Evolutionary conservation across 2,888 invertebrate genomes (phyloP), one percentile per base, ranked within the genome.

Genomic region (Listrodromus nycthemerus): DNA sequence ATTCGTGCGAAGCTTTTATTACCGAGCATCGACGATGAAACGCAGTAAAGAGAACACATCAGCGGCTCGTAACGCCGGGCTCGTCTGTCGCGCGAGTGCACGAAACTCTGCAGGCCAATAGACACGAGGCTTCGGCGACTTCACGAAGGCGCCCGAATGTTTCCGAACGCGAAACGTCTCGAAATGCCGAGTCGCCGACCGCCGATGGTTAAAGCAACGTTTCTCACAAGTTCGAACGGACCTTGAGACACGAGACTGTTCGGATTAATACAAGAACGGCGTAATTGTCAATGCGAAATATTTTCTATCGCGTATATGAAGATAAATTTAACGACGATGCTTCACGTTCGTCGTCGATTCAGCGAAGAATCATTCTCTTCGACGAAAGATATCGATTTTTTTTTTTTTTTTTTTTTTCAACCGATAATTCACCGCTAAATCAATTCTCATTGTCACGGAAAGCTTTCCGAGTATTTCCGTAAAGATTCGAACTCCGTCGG

Each of bases 1-100:
- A 76, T 83, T 80, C 80, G 13, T 76, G 67, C 76, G 67, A 21
- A 63, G 65, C 61, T 83, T 45, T 83, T 79, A 80, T 76, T 83
- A 75, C 55, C 75, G 78, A 75, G 74, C 67, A 55, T 65, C 69
- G 58, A 76, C 71, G 66, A 83, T 83, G 75, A 80, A 80, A 66
- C 66, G 61, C 16, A 27, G 66, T 50, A 45, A 33, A 70, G 50
- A 55, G 37, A 66, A 45, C 16, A n/a, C 21, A 41, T 21, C 33
- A 37, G 77, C n/a, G n/a, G 21, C 45, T 67, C 61, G 45, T 50
- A 16, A 13, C 41, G 48, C 45, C 33, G 19, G 27, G 27, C 24
- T 19, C 4, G 33, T 71, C n/a, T 52, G 66, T 52, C 37, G 27
- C 52, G 13, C 21, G 30, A 30, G 16, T 10, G 21, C 58, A 52